Percentiles rank a stretch among this genome's conserved stretches.
Evolutionary conservation across 1,140 invertebrate species (phyloP).

Genomic region (Scaptomyza graminum): DNA sequence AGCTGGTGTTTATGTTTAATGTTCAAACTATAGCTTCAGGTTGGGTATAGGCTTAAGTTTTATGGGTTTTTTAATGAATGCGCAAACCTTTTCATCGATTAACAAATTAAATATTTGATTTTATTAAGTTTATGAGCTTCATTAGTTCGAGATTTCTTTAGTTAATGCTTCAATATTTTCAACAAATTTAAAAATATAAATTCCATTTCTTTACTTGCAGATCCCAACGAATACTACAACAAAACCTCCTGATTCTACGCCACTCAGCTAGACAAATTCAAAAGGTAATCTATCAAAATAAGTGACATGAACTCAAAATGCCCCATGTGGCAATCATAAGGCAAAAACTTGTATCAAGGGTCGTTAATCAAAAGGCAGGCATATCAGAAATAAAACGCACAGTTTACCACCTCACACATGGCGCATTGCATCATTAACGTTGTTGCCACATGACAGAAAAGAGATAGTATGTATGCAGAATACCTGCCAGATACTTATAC

Average conservation of each 20-base stretch:
- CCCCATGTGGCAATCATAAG: slow-evolving; percentile 33
- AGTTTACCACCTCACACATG: slow-evolving; percentile 65
- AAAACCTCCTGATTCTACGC: slow-evolving; percentile 26
- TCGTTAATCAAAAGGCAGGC: slow-evolving; percentile 71
- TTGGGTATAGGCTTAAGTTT: slow-evolving; percentile 27
- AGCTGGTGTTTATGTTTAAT: slow-evolving; percentile 11
- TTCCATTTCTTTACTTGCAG: slow-evolving; percentile 46
- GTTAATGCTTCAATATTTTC: no score
- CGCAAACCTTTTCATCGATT: slow-evolving; percentile 13
- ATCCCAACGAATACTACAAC: slow-evolving; percentile 57
- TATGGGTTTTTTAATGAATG: slow-evolving; percentile 24
- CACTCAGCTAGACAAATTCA: slow-evolving; percentile 43
- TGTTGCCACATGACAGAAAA: slow-evolving; percentile 15
- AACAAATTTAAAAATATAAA: not conserved
- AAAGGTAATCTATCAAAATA: slow-evolving; percentile 52
- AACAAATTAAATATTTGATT: no score
- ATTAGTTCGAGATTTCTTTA: not conserved
- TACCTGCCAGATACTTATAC: slow-evolving; percentile 55
- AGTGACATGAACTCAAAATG: slow-evolving; percentile 27
- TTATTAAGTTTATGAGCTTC: no score
- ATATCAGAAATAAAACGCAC: slow-evolving; percentile 70
- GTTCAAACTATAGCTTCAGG: slow-evolving; percentile 33
- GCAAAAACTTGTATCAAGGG: slow-evolving; percentile 59
- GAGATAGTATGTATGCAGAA: not conserved
- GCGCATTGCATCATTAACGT: slow-evolving; percentile 73